A percentile compares a stretch with the other conserved stretches of the same genome.
These are phyloP conservation scores for Amblyteles armatorius DNA, from an alignment of 2,888 invertebrate genomes.

Conservation along the genomic window DNA sequence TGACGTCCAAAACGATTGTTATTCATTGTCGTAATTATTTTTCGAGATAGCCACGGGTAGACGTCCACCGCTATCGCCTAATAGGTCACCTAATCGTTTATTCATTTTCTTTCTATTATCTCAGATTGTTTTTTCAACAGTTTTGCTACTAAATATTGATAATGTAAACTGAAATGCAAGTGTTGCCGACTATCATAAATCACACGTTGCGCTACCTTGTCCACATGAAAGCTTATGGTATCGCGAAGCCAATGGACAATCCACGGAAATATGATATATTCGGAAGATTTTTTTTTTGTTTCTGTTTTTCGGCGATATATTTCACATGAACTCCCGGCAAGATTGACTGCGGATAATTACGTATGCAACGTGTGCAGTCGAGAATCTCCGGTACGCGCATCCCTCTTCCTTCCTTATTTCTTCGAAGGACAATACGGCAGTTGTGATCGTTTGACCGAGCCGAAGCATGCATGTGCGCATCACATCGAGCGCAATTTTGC, in stretches of 20 bases:
- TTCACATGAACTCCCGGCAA: constrained; percentile 32
- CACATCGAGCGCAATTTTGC: not conserved
- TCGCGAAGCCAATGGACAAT: not conserved
- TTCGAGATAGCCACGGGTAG: not conserved
- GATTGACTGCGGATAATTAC: constrained; percentile 75
- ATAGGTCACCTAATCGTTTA: constrained; percentile 4
- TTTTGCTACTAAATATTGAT: not conserved
- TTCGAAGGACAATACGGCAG: constrained; percentile 40
- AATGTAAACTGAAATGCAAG: not conserved
- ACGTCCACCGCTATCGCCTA: constrained; percentile 4
- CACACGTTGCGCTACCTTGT: not conserved
- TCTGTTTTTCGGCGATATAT: not conserved
- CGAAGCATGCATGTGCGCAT: not conserved
- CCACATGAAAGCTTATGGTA: not conserved
- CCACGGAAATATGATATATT: not conserved
- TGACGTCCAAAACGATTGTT: constrained; percentile 69
- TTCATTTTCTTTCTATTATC: constrained; percentile 11
- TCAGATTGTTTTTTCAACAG: constrained; percentile 2
- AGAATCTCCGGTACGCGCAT: constrained; percentile 41
- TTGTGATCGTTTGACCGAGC: constrained; percentile 25
- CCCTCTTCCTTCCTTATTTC: constrained; percentile 54
- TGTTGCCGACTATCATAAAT: constrained; percentile 2
- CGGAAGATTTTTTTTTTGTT: not conserved
- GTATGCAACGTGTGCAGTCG: constrained; percentile 76
- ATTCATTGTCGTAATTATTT: not conserved